These are phyloP conservation scores for Melanotaenia nigrans DNA, from an alignment of 2,797 vertebrate genomes.

Conservation along the genomic window DNA sequence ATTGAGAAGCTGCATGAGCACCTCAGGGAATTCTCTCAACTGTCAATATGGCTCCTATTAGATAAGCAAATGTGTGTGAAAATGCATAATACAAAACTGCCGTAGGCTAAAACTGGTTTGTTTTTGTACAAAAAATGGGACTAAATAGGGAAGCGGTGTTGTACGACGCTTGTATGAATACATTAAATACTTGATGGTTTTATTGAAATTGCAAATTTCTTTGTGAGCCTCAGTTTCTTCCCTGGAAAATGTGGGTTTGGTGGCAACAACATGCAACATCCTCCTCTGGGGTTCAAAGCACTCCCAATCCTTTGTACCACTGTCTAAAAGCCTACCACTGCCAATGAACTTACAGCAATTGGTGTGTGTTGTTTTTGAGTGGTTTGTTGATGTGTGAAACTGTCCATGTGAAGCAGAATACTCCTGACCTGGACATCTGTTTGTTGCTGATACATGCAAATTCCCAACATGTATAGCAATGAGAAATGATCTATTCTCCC, in stretches of 20 bases:
- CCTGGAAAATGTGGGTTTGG: slow-evolving; percentile 48
- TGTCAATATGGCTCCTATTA: slow-evolving; percentile 72
- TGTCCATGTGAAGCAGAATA: slow-evolving; percentile 55
- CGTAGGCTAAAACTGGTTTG: slow-evolving; percentile 50
- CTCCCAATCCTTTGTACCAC: slow-evolving; percentile 51
- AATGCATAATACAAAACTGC: slow-evolving; percentile 67
- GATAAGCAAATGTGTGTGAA: slow-evolving; percentile 73
- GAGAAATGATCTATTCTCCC: slow-evolving; percentile 62
- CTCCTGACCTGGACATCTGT: slow-evolving; percentile 67
- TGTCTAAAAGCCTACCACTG: slow-evolving; percentile 58
- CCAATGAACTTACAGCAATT: slow-evolving; percentile 50
- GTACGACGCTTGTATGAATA: slow-evolving; percentile 40
- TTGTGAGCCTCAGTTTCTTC: slow-evolving; percentile 38
- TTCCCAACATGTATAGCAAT: slow-evolving; percentile 55
- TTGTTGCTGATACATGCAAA: slow-evolving; percentile 72
- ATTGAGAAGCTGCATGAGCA: slow-evolving; percentile 47
- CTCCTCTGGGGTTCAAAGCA: slow-evolving; percentile 63
- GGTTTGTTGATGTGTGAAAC: slow-evolving; percentile 58
- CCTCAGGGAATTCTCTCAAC: slow-evolving; percentile 57
- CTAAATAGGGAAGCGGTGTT: slow-evolving; percentile 26
- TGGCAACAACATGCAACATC: slow-evolving; percentile 50
- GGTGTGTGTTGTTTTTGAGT: slow-evolving; percentile 57
- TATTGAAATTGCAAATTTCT: slow-evolving; percentile 59
- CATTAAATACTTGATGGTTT: slow-evolving; percentile 49
- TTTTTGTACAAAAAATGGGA: slow-evolving; percentile 43